phyloP scores from a whole-genome alignment of 1,140 invertebrate genomes.

The Pissodes strobi region DNA sequence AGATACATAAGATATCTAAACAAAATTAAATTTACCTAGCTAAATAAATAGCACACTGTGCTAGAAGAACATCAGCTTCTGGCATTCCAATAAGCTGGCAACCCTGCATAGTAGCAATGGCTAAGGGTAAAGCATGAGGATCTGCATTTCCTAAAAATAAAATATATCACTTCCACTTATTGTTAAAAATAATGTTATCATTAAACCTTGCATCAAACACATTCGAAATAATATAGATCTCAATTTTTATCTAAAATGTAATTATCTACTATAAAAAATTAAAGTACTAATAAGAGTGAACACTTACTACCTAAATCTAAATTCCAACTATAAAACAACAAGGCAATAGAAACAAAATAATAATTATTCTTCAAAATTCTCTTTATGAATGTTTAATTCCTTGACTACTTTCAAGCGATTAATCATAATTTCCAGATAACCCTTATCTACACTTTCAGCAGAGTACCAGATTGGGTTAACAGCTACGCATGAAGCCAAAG shows the following conservation, averaged over 20 bases:
- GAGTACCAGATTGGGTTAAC: constrained; percentile 94
- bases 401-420: constrained; percentile 85
- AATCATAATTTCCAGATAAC: constrained; percentile 83
- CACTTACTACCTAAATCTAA: constrained; percentile 5
- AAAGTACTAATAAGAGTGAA: no score
- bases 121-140: constrained; percentile 61
- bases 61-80: constrained; percentile 76
- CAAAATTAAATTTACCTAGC: constrained; percentile 52
- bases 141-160: constrained; percentile 60
- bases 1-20: neutral
- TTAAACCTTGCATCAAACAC: no score
- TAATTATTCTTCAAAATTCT: constrained; percentile 54
- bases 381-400: constrained; percentile 66
- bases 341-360: neutral
- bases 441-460: constrained; percentile 71
- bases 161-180: no score
- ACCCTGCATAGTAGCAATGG: constrained; percentile 74
- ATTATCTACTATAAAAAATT: no score
- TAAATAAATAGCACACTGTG: constrained; percentile 76
- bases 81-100: constrained; percentile 83
- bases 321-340: neutral
- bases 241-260: no score
- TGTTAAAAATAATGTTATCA: no score
- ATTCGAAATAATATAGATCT: no score
- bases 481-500: constrained; percentile 85